Evolutionary conservation across 2,113 vertebrate genomes (phyloP), one percentile per base, ranked within the genome.

Genomic region (Lepidothrix coronata): DNA sequence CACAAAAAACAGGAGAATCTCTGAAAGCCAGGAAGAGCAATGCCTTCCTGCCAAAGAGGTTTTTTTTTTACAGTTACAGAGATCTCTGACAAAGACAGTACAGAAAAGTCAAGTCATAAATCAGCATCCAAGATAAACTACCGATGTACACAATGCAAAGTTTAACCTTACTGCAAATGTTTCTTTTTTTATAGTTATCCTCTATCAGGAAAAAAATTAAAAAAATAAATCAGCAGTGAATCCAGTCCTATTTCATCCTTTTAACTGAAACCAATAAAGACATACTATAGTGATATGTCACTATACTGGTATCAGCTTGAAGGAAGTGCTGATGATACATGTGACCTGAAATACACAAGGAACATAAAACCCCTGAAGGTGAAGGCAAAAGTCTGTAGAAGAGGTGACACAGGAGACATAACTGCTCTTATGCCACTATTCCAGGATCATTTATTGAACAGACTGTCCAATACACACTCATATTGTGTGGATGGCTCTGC

Each of bases 231-330:
- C 61, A 72, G 19, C 21, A 35, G 18, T 57, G n/a, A 79, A 75
- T 62, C 30, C 23, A 76, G 18, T 67, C 85, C 66, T 48, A 21
- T 10, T 57, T 88, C 52, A 85, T 23, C 19, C 31, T 68, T 75
- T 41, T 59, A 39, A 51, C 3, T 11, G 11, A 55, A 84, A 59
- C 10, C 14, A 20, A 49, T 37, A 54, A 44, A 62, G n/a, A 54
- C 16, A 35, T 4, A 31, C 8, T 54, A 10, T 1, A 62, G 7
- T 8, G 16, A 65, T 6, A n/a, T 2, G 5, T 4, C 17, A 41
- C 31, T 15, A 62, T 4, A 66, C 9, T 21, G 12, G 27, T 6
- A 61, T 12, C n/a, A 41, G 8, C 24, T 41, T 41, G 14, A 86
- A 89, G 35, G 33, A 63, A 65, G 28, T 70, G 35, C 12, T 48